These are phyloP conservation scores for Drosophila auraria DNA, from an alignment of 1,140 invertebrate species.

Conservation along the genomic window DNA sequence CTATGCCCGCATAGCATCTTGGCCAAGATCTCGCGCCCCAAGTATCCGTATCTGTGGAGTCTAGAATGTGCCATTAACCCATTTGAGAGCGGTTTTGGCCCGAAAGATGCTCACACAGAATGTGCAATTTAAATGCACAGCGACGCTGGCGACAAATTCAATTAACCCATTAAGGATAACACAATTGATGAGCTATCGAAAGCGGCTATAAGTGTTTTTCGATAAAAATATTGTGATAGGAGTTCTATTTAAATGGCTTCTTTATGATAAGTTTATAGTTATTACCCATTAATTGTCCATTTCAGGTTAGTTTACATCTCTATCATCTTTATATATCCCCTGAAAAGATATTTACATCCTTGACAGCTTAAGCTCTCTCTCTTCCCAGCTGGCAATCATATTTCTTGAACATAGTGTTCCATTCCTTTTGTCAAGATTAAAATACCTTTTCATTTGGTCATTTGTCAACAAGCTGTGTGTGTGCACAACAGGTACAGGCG, in stretches of 20 bases:
- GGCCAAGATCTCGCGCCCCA: conserved; percentile 49
- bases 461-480: conserved; percentile 44
- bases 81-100: conserved; percentile 53
- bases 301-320: neutral
- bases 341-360: neutral
- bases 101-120: conserved; percentile 53
- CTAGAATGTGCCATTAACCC: conserved; percentile 81
- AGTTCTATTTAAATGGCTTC: neutral
- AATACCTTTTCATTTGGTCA: conserved; percentile 39
- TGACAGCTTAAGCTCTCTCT: conserved; percentile 5
- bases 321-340: neutral
- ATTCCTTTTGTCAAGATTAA: conserved; percentile 29
- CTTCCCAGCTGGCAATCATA: conserved; percentile 8
- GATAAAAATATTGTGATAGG: conserved; percentile 22
- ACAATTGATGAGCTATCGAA: conserved; percentile 16
- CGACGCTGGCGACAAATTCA: conserved; percentile 46
- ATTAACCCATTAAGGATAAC: conserved; percentile 46
- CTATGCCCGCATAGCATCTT: conserved; percentile 62
- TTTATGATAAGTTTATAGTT: conserved; percentile 6
- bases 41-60: conserved; percentile 32
- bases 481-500: conserved; percentile 52
- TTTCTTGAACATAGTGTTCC: conserved; percentile 13
- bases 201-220: neutral
- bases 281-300: neutral
- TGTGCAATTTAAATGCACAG: conserved; percentile 33